Evolutionary conservation across 1,140 invertebrate species (phyloP).

Genomic region (Drosophila bifasciata): DNA sequence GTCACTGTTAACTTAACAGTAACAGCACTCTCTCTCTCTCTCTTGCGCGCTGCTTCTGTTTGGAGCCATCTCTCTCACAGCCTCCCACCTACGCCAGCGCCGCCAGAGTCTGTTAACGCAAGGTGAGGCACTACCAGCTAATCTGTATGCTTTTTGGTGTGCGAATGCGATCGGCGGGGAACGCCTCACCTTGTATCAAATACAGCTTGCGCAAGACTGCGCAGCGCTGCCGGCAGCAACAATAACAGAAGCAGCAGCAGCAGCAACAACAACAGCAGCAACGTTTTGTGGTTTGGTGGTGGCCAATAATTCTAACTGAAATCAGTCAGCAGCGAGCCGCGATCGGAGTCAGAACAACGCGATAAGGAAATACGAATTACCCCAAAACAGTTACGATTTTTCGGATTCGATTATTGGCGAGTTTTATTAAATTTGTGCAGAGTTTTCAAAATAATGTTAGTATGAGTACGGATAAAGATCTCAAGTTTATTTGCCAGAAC

Average conservation of each 20-base stretch:
- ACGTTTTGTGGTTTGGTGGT: constrained; percentile 68
- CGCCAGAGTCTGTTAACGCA: too few species aligned
- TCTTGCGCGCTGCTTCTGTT: neutral
- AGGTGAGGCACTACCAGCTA: too few species aligned
- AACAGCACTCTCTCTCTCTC: constrained; percentile 33
- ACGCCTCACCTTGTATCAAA: too few species aligned
- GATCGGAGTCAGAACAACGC: constrained; percentile 64
- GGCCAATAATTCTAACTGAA: constrained; percentile 59
- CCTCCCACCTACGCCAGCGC: constrained; percentile 37
- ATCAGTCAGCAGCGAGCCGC: constrained; percentile 67
- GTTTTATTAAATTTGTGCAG: constrained; percentile 54
- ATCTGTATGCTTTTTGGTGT: too few species aligned
- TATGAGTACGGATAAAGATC: constrained; percentile 18
- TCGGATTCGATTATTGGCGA: constrained; percentile 23
- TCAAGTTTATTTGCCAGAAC: constrained; percentile 13
- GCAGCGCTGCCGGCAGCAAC: constrained; percentile 34
- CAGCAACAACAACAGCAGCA: constrained; percentile 38
- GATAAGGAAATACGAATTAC: constrained; percentile 22
- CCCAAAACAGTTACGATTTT: neutral
- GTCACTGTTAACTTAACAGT: constrained; percentile 26
- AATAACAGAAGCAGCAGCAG: constrained; percentile 23
- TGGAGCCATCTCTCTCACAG: constrained; percentile 3
- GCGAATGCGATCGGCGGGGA: too few species aligned
- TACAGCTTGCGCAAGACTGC: constrained; percentile 9
- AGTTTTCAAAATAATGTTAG: constrained; percentile 51